phyloP scores from a whole-genome alignment of 2,113 vertebrate species.

The Otocyon megalotis region DNA sequence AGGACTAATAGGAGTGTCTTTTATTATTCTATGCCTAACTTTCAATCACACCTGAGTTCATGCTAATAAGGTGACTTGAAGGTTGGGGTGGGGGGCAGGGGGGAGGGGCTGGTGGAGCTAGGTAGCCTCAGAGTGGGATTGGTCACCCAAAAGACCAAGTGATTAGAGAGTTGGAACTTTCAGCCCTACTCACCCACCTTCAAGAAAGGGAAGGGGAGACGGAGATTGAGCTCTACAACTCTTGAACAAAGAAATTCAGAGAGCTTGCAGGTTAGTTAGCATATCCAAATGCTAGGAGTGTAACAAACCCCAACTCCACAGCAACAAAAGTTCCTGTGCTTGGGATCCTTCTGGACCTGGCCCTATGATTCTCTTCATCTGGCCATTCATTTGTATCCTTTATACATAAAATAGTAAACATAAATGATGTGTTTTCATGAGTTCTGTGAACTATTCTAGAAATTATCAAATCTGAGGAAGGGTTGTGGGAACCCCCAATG shows the following conservation, averaged over 20 bases:
- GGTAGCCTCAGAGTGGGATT: not conserved
- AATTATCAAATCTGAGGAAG: not conserved
- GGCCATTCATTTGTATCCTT: not conserved
- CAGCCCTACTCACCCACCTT: not conserved
- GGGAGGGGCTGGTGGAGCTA: not conserved
- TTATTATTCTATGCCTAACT: not conserved
- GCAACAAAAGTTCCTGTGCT: not conserved
- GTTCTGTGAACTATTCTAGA: not conserved
- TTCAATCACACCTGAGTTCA: not conserved
- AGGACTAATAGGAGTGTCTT: not conserved
- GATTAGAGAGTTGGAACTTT: not conserved
- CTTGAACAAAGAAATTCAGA: not conserved
- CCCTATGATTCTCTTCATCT: not conserved
- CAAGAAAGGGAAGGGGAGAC: not conserved
- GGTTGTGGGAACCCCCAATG: not conserved
- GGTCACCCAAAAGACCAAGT: not conserved
- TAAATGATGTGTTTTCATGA: not conserved
- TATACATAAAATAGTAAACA: not conserved
- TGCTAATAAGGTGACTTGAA: not conserved
- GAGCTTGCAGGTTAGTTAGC: not conserved
- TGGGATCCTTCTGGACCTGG: not conserved
- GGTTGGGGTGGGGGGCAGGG: not conserved
- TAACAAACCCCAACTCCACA: not conserved
- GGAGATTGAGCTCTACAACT: not conserved
- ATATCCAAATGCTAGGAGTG: not conserved